phyloP scores from a whole-genome alignment of 2,113 vertebrate genomes.

The Sylvietta virens region DNA sequence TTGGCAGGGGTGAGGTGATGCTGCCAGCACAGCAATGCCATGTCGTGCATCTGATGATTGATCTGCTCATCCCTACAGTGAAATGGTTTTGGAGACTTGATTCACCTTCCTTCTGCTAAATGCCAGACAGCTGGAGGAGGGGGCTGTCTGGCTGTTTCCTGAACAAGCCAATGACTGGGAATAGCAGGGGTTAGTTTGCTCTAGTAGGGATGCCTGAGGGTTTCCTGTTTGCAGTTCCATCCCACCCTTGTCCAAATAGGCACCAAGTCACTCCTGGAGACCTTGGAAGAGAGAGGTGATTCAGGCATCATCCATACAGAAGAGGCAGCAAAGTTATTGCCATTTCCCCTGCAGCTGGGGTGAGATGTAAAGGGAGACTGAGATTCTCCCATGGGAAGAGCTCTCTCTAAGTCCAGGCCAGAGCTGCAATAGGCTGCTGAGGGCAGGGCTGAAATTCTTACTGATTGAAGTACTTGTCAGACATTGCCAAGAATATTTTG shows the following conservation, averaged over 20 bases:
- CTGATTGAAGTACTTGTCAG: not conserved
- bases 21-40: not conserved
- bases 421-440: not conserved
- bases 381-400: not conserved
- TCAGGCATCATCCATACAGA: not conserved
- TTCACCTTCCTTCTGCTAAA: not conserved
- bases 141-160: not conserved
- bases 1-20: accelerated
- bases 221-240: not conserved
- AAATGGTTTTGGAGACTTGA: not conserved
- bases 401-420: not conserved
- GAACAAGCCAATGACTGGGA: not conserved
- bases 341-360: not conserved
- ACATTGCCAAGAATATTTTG: not conserved
- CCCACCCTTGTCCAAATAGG: not conserved
- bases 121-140: not conserved
- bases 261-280: not conserved
- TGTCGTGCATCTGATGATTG: accelerated
- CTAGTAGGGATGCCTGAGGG: not conserved
- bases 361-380: not conserved
- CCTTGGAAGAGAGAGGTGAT: not conserved
- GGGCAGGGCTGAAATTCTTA: not conserved
- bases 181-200: not conserved
- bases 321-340: not conserved
- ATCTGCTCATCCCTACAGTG: not conserved